phyloP scores from a whole-genome alignment of 2,113 vertebrate species.

The Thermophis baileyi region DNA sequence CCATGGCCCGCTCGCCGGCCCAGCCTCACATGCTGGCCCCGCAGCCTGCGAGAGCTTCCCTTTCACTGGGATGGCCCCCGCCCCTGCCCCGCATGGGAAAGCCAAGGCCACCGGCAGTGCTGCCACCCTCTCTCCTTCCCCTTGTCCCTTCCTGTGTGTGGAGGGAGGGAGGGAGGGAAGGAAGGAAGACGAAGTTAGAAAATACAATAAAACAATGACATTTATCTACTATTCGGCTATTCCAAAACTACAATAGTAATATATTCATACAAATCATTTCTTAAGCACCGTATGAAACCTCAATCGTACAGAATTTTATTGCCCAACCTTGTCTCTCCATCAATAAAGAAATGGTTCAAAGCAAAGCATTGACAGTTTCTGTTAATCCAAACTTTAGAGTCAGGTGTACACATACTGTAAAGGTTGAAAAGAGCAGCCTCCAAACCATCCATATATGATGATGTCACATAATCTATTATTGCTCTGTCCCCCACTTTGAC shows the following conservation, averaged over 20 bases:
- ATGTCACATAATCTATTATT: neutral
- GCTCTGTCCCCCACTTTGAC: neutral
- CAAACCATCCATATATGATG: neutral
- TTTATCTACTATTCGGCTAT: neutral
- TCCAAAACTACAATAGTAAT: neutral
- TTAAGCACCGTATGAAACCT: neutral
- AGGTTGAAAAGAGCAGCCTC: neutral
- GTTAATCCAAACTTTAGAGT: neutral
- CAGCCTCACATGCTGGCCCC: too few relatives aligned
- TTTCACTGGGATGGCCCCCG: too few relatives aligned
- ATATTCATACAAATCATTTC: neutral
- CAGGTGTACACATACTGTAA: neutral
- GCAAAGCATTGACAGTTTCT: neutral
- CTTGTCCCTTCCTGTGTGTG: too few relatives aligned
- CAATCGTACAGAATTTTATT: neutral
- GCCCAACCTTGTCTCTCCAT: neutral
- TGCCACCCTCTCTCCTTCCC: too few relatives aligned
- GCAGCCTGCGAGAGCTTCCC: too few relatives aligned
- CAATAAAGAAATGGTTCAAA: neutral
- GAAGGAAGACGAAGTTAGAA: neutral
- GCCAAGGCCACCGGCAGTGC: too few relatives aligned
- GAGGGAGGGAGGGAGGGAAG: too few relatives aligned
- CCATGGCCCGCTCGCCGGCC: too few relatives aligned
- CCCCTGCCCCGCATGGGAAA: too few relatives aligned
- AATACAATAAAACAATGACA: neutral